Conservation (phyloP, 2,888 invertebrate genomes). For the Coleophora deauratella region DNA sequence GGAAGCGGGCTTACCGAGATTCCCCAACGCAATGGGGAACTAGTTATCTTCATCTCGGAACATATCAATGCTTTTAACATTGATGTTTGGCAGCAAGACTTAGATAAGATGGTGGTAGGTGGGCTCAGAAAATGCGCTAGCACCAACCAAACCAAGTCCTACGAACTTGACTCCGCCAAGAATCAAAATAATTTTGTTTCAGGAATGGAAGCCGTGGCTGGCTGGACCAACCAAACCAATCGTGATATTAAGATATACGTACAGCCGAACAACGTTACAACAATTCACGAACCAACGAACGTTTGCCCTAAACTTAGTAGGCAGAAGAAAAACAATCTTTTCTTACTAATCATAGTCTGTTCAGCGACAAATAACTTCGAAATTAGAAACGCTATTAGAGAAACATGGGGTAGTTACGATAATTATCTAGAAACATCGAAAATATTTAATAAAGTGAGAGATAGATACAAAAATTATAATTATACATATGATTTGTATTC, state of each 20-base stretch:
- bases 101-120: too few species aligned
- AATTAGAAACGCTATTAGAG: conserved; percentile 78
- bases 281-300: conserved; percentile 75
- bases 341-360: conserved; percentile 83
- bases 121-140: too few species aligned
- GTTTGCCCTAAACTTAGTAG: conserved; percentile 55
- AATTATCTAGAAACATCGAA: conserved; percentile 42
- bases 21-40: too few species aligned
- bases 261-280: conserved; percentile 79
- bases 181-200: too few species aligned
- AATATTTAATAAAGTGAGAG: conserved; percentile 33
- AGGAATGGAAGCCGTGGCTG: conserved; percentile 56
- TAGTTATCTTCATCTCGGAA: too few species aligned
- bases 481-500: conserved; percentile 45
- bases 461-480: conserved; percentile 53
- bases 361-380: conserved; percentile 81
- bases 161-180: too few species aligned
- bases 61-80: too few species aligned
- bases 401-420: conserved; percentile 79
- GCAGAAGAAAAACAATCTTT: conserved; percentile 48
- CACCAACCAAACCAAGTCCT: too few species aligned
- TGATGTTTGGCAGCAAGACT: too few species aligned
- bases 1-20: too few species aligned
- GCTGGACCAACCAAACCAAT: conserved; percentile 84
- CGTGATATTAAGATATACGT: conserved; percentile 82